phyloP scores from a whole-genome alignment of 2,797 vertebrate species.

The Aplochiton taeniatus region DNA sequence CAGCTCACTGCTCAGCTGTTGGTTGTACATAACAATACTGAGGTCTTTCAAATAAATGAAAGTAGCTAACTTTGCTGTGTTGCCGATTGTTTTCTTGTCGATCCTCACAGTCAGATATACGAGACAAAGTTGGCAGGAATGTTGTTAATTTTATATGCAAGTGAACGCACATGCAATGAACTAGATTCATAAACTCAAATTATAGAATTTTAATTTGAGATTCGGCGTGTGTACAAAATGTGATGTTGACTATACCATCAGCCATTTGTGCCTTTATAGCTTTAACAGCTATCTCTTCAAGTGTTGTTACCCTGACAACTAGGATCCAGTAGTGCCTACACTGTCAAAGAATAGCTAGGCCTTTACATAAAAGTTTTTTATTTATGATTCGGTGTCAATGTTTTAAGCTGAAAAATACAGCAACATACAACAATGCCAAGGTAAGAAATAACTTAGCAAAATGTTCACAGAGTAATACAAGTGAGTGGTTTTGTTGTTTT shows the following conservation, averaged over 20 bases:
- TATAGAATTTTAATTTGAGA: too few species aligned
- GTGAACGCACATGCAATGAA: too few species aligned
- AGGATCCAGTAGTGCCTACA: too few species aligned
- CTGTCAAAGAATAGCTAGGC: slow-evolving; percentile 58
- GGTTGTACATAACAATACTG: slow-evolving; percentile 42
- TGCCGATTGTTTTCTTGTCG: too few species aligned
- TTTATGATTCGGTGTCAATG: slow-evolving; percentile 78
- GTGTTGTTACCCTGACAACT: slow-evolving; percentile 8
- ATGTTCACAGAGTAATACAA: slow-evolving; percentile 69
- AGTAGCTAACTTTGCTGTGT: slow-evolving; percentile 39
- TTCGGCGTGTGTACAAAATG: too few species aligned
- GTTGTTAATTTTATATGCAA: too few species aligned
- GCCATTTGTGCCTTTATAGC: slow-evolving; percentile 4
- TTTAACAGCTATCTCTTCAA: not conserved
- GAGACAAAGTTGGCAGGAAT: too few species aligned
- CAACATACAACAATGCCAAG: slow-evolving; percentile 84
- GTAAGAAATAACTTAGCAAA: slow-evolving; percentile 86
- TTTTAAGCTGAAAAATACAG: slow-evolving; percentile 87
- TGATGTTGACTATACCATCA: not conserved
- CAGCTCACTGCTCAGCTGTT: slow-evolving; percentile 44
- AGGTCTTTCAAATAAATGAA: slow-evolving; percentile 65
- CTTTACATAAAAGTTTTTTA: slow-evolving; percentile 79
- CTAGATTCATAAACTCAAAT: too few species aligned
- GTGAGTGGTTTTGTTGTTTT: slow-evolving; percentile 63
- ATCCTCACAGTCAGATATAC: too few species aligned